These are phyloP conservation scores for Neosalanx taihuensis DNA, from an alignment of 2,797 vertebrate genomes.

Conservation along the genomic window DNA sequence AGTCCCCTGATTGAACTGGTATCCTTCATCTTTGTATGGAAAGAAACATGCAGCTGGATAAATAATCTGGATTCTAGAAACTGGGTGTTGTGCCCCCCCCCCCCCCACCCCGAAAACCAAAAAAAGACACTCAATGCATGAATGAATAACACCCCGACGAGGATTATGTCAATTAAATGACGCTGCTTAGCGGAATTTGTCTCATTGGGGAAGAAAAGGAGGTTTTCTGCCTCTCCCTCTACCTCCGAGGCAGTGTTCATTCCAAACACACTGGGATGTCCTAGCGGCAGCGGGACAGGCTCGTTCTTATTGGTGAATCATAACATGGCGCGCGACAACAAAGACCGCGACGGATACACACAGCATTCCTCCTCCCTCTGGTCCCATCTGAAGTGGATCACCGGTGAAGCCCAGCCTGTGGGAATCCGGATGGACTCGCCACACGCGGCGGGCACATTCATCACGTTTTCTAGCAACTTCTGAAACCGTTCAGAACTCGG, in stretches of 20 bases:
- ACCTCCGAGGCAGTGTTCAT: not conserved
- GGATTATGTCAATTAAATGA: conserved; percentile 43
- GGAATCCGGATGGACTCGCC: not conserved
- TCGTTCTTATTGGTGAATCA: not conserved
- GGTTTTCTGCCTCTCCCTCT: not conserved
- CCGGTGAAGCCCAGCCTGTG: not conserved
- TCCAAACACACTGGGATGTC: conserved; percentile 2
- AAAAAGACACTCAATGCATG: conserved; percentile 4
- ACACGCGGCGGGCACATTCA: not conserved
- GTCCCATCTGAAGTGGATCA: not conserved
- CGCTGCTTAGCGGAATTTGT: conserved; percentile 27
- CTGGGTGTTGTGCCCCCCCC: too few relatives aligned
- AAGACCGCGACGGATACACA: not conserved
- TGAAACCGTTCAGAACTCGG: not conserved
- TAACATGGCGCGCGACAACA: not conserved
- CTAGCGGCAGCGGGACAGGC: not conserved
- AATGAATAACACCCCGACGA: conserved; percentile 38
- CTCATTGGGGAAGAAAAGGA: not conserved
- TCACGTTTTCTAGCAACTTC: not conserved
- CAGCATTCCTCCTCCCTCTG: not conserved
- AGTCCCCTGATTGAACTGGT: too few relatives aligned
- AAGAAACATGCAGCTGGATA: too few relatives aligned
- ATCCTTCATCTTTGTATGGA: too few relatives aligned
- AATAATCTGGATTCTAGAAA: too few relatives aligned
- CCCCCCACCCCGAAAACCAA: too few relatives aligned